A percentile compares a stretch with the other conserved stretches of the same genome.
phyloP scores from a whole-genome alignment of 2,797 vertebrate species.

The Pteropus rufus region DNA sequence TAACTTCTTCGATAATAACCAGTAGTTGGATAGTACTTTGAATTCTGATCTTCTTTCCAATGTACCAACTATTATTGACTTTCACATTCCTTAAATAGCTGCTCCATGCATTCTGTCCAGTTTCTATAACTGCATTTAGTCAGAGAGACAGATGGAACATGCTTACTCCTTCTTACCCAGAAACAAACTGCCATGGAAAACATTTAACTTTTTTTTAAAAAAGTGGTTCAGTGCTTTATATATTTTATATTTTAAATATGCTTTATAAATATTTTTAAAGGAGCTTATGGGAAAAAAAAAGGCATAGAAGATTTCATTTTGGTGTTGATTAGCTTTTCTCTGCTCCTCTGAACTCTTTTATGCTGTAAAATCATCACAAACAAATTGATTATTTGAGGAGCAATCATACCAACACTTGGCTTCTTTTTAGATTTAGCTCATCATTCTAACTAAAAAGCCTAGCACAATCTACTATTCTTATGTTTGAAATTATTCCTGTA shows the following conservation, averaged over 20 bases:
- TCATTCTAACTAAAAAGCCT: neutral
- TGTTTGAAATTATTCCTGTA: neutral
- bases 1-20: neutral
- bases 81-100: neutral
- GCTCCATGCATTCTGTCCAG: neutral
- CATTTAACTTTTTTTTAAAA: neutral
- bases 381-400: slow-evolving; percentile 16
- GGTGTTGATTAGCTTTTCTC: slow-evolving; percentile 30
- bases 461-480: neutral
- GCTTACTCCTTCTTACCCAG: neutral
- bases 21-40: neutral
- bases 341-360: neutral
- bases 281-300: neutral
- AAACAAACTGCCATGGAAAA: neutral
- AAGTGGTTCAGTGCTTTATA: neutral
- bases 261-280: neutral
- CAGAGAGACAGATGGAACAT: neutral
- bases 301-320: neutral
- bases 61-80: neutral
- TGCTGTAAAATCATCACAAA: slow-evolving; percentile 4
- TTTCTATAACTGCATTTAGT: neutral
- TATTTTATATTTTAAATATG: too few species aligned
- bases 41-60: neutral
- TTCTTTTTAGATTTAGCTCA: neutral
- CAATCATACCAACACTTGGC: neutral